Evolutionary conservation across 2,888 invertebrate species (phyloP), one percentile per base, ranked within the genome.

Genomic region (Xestia xanthographa): DNA sequence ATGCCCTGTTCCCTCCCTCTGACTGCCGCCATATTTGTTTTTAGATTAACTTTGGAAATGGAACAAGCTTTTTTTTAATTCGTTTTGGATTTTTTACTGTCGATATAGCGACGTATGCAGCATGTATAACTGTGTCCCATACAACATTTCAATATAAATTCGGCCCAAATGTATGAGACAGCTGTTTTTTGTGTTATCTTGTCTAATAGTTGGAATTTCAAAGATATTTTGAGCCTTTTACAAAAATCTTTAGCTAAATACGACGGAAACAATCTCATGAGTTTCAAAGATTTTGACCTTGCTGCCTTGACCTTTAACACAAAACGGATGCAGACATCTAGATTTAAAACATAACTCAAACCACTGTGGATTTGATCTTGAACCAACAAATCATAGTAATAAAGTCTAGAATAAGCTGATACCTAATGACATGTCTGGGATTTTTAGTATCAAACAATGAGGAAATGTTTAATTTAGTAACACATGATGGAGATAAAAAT

Each of bases 21-120:
- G 75, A 48, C 66, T 22, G 45, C 12, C 58, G 66, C 77, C 80
- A 80, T 83, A 66, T 82, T 81, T 73, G 67, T 71, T 77, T 62
- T 71, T 43, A 58, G 65, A 58, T 79, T 76, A 62, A 66, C 34
- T 79, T 79, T 79, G 38, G 43, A 72, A 70, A 79, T 74, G 26
- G 67, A 67, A 79, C 53, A 5, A 0, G n/a, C 2, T 41, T 38
- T 45, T 72, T 72, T 38, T 80, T 63, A n/a, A 26, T n/a, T 5
- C 11, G 29, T 50, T 8, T 14, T 26, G 5, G 14, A 22, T 26
- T 56, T 34, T 38, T 22, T 8, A 29, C 12, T 17, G 29, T 48
- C 0, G 5, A 14, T 14, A 48, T 43, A 26, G 8, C 29, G 22
- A n/a, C 4, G 22, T 48, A 20, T 22, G 20, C 20, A 26, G 20